Conservation (phyloP, 2,113 vertebrate species). For the Ardeotis arabs region DNA sequence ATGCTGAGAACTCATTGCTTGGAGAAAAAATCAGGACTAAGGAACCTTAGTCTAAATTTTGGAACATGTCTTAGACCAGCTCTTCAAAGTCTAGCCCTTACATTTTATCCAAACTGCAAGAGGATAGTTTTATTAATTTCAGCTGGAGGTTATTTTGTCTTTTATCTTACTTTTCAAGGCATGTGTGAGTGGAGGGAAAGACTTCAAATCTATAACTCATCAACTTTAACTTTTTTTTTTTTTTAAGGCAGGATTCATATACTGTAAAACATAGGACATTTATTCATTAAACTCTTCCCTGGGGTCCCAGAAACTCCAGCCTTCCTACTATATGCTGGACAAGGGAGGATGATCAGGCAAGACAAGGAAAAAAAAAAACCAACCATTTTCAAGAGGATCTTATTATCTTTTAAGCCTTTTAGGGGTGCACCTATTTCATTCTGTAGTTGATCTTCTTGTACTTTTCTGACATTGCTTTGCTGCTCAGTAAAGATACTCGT, state of each 20-base stretch:
- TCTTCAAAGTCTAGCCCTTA: conserved; percentile 46
- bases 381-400: background rate
- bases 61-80: conserved; percentile 9
- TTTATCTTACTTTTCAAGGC: conserved; percentile 67
- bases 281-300: conserved; percentile 61
- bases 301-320: conserved; percentile 20
- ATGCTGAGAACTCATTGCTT: conserved; percentile 40
- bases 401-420: background rate
- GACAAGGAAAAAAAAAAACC: background rate
- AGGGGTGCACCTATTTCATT: background rate
- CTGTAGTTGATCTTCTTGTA: background rate
- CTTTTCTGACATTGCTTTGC: background rate
- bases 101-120: conserved; percentile 36
- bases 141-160: conserved; percentile 59
- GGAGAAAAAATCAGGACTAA: conserved; percentile 35
- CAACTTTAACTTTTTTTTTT: background rate
- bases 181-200: conserved; percentile 1
- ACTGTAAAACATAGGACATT: conserved; percentile 34
- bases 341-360: background rate
- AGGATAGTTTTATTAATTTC: conserved; percentile 62
- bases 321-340: background rate
- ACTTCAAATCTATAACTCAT: conserved; percentile 55
- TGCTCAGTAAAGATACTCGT: background rate
- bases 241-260: background rate
- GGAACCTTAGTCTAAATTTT: conserved; percentile 33